These are phyloP conservation scores for Silurus lanzhouensis DNA, from an alignment of 2,797 vertebrate species.

Conservation along the genomic window DNA sequence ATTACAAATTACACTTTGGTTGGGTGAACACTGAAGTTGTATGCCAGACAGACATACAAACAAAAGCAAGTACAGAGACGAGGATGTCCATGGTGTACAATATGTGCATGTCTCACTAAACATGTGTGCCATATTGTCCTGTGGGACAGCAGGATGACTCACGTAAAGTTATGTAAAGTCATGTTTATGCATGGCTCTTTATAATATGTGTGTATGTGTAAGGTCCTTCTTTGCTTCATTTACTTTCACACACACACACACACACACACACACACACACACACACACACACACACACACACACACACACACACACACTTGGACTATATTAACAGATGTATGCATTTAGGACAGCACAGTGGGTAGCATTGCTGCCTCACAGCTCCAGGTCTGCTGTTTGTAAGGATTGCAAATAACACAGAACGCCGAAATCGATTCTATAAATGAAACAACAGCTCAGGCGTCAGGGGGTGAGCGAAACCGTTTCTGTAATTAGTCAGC, in stretches of 20 bases:
- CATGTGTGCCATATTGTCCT: not conserved
- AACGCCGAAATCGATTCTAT: constrained; percentile 8
- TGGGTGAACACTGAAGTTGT: not conserved
- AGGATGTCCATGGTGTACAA: not conserved
- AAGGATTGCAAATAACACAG: constrained; percentile 9
- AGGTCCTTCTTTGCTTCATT: not conserved
- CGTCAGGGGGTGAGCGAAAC: not conserved
- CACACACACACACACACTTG: not conserved
- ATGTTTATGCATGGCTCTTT: not conserved
- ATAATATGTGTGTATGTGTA: not conserved
- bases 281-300: not conserved
- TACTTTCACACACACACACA: not conserved
- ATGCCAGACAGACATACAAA: not conserved
- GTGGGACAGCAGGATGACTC: not conserved
- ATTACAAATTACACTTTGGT: not conserved
- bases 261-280: too few relatives aligned
- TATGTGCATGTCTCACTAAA: not conserved
- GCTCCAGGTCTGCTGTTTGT: not conserved
- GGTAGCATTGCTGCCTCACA: not conserved
- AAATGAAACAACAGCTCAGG: constrained; percentile 6
- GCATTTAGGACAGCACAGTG: not conserved
- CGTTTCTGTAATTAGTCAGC: constrained; percentile 13
- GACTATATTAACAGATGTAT: not conserved
- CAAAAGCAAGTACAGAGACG: not conserved
- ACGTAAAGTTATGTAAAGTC: not conserved